Conservation (phyloP, 2,888 invertebrate genomes). For the Silvanus unidentatus region DNA sequence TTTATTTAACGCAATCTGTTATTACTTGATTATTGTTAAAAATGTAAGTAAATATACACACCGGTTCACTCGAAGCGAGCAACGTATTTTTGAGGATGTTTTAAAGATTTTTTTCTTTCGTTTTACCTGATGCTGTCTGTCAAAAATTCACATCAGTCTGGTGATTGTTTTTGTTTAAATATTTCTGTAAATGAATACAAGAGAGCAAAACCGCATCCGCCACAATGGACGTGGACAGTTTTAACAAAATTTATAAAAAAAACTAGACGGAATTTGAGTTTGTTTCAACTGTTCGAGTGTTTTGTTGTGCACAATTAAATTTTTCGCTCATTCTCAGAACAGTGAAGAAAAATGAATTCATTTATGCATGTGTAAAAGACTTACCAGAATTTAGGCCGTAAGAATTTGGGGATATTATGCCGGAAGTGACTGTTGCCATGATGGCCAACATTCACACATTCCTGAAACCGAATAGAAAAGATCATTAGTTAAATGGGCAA, state of each 20-base stretch:
- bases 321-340: conserved; percentile 19
- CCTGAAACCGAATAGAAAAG: conserved; percentile 31
- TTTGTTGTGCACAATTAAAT: conserved; percentile 32
- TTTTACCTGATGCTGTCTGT: conserved; percentile 14
- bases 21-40: too few relatives aligned
- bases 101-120: too few relatives aligned
- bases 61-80: too few relatives aligned
- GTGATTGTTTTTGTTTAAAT: conserved; percentile 37
- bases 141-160: conserved; percentile 36
- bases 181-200: conserved; percentile 39
- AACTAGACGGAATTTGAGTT: conserved; percentile 36
- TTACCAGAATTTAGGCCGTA: conserved; percentile 45
- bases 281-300: too few relatives aligned
- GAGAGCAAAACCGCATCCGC: conserved; percentile 5
- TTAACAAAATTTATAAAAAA: conserved; percentile 37
- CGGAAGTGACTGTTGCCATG: conserved; percentile 47
- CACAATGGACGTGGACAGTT: conserved; percentile 32
- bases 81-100: too few relatives aligned
- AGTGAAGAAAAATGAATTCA: neutral
- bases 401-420: conserved; percentile 46
- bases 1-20: too few relatives aligned
- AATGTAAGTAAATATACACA: too few relatives aligned
- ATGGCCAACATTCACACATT: conserved; percentile 41
- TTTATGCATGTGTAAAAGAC: conserved; percentile 3
- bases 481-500: neutral